These are phyloP conservation scores for Centropristis striata DNA, from an alignment of 2,113 vertebrate genomes.

Conservation along the genomic window DNA sequence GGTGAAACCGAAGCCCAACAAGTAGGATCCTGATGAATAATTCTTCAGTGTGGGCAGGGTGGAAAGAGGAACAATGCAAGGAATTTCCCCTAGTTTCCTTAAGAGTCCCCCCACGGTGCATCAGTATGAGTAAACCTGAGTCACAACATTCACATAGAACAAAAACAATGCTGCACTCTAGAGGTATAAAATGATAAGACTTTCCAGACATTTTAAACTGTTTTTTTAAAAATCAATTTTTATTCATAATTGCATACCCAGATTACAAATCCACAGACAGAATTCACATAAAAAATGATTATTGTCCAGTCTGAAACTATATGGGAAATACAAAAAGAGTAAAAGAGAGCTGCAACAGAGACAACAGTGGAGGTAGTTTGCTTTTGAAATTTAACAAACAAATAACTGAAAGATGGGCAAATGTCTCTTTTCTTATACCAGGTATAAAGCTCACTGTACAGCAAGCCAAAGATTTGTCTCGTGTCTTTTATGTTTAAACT, in stretches of 20 bases:
- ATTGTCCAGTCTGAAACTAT: conserved; percentile 22
- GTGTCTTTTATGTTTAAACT: not conserved
- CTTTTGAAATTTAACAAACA: conserved; percentile 15
- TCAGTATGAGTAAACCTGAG: conserved; percentile 11
- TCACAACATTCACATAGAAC: not conserved
- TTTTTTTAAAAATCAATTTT: conserved; percentile 1
- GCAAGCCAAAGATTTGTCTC: not conserved
- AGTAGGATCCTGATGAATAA: conserved; percentile 11
- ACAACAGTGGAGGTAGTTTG: conserved; percentile 49
- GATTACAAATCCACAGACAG: conserved; percentile 21
- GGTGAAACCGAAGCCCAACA: conserved; percentile 10
- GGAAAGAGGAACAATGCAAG: conserved; percentile 75
- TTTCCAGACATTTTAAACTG: not conserved
- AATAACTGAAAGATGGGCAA: not conserved
- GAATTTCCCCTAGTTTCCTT: conserved; percentile 74
- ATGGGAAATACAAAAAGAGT: conserved; percentile 23
- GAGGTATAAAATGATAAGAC: conserved; percentile 29
- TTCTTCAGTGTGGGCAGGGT: conserved; percentile 19
- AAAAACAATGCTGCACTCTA: conserved; percentile 67
- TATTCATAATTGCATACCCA: conserved; percentile 35
- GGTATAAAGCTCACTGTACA: not conserved
- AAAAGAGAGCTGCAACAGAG: conserved; percentile 15
- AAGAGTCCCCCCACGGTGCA: conserved; percentile 25
- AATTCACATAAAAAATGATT: not conserved
- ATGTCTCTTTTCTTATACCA: not conserved